These are phyloP conservation scores for Trichosurus vulpecula DNA, from an alignment of 2,797 vertebrate species.

Conservation along the genomic window DNA sequence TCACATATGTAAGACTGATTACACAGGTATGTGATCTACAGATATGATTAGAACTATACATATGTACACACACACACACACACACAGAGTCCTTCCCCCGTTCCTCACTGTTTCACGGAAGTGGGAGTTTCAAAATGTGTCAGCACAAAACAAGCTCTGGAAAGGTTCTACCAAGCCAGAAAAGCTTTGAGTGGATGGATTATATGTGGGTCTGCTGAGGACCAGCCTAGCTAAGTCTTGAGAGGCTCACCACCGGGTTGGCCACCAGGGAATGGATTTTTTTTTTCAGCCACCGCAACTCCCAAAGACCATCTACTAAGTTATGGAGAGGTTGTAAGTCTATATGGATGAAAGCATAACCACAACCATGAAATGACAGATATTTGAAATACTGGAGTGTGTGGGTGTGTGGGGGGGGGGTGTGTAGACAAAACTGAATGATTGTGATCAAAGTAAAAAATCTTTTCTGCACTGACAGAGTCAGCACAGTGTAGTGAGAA, in stretches of 20 bases:
- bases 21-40: not conserved
- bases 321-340: not conserved
- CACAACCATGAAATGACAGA: not conserved
- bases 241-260: not conserved
- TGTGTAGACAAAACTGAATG: not conserved
- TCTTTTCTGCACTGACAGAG: not conserved
- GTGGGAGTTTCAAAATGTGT: not conserved
- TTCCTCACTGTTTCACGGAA: not conserved
- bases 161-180: not conserved
- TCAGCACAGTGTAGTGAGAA: not conserved
- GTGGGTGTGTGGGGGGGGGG: too few species aligned
- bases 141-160: not conserved
- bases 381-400: not conserved
- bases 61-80: not conserved
- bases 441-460: not conserved
- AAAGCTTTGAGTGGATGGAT: too few species aligned
- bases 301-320: not conserved
- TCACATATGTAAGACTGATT: not conserved
- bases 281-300: not conserved
- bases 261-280: not conserved
- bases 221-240: too few species aligned
- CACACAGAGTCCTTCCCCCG: not conserved
- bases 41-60: not conserved
- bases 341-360: not conserved
- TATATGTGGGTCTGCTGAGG: not conserved